Evolutionary conservation across 2,797 vertebrate species (phyloP).

Genomic region (Pantherophis alleghaniensis): DNA sequence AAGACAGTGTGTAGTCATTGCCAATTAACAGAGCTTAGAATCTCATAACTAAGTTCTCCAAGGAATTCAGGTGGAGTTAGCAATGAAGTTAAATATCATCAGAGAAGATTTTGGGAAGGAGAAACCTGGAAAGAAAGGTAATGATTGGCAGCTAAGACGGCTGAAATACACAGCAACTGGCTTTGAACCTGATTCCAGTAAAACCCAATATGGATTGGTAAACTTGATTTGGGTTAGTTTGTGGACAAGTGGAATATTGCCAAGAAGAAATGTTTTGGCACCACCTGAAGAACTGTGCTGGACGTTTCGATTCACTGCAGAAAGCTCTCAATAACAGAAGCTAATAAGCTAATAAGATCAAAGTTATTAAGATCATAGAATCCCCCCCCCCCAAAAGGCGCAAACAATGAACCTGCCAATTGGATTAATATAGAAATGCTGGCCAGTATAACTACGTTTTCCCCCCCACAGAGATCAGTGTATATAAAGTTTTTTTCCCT

Average conservation of each 20-base stretch:
- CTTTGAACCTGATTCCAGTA: not conserved
- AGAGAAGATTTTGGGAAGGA: not conserved
- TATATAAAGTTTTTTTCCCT: not conserved
- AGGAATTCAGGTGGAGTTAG: not conserved
- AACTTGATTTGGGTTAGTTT: not conserved
- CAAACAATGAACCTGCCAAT: not conserved
- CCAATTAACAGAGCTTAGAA: not conserved
- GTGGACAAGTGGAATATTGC: not conserved
- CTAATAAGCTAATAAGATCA: not conserved
- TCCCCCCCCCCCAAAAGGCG: not conserved
- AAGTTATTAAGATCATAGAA: not conserved
- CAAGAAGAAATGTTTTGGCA: not conserved
- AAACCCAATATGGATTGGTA: not conserved
- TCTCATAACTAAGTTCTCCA: not conserved
- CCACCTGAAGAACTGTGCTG: not conserved
- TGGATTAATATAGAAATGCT: not conserved
- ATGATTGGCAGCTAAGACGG: not conserved
- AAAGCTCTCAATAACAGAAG: not conserved
- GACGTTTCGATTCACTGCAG: not conserved
- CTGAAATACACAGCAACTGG: not conserved
- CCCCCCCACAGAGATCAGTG: not conserved
- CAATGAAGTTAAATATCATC: not conserved
- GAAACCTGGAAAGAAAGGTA: not conserved
- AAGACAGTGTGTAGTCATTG: not conserved
- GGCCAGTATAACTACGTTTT: not conserved